Evolutionary conservation across 2,888 invertebrate genomes (phyloP).

Genomic region (Epirrita christyi): DNA sequence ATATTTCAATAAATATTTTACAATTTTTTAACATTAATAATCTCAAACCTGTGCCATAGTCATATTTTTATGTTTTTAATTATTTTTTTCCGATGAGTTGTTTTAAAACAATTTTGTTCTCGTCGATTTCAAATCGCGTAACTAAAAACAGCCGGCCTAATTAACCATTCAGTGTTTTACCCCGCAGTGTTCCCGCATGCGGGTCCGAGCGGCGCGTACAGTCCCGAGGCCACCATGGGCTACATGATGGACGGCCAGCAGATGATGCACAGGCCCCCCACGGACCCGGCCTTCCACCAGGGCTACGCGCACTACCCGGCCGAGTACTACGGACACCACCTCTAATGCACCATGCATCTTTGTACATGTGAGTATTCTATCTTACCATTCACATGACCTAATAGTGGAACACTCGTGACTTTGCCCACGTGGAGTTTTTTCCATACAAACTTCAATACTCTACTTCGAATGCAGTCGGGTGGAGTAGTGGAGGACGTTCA

Average conservation of each 20-base stretch:
- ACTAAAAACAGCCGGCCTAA: conserved; percentile 62
- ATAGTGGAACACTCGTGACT: no score
- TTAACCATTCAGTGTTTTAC: conserved; percentile 80
- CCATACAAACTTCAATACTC: no score
- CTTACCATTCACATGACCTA: no score
- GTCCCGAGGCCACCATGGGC: conserved; percentile 97
- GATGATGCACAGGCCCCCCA: conserved; percentile 98
- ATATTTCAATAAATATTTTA: no score
- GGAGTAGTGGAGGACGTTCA: no score
- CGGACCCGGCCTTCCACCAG: conserved; percentile 97
- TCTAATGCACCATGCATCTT: conserved; percentile 86
- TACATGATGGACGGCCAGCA: conserved; percentile 99
- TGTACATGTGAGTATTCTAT: conserved; percentile 75
- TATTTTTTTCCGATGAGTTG: no score
- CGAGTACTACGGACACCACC: conserved; percentile 97
- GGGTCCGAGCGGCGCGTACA: conserved; percentile 97
- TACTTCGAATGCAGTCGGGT: no score
- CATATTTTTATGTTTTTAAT: background rate
- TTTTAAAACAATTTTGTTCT: no score
- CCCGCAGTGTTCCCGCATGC: conserved; percentile 95
- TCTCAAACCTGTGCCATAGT: background rate
- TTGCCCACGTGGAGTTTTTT: no score
- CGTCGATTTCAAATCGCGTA: conserved; percentile 12
- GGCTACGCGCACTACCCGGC: conserved; percentile 96
- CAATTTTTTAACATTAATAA: no score